Evolutionary conservation across 2,113 vertebrate species (phyloP).

Genomic region (Notarius quadriscutis): DNA sequence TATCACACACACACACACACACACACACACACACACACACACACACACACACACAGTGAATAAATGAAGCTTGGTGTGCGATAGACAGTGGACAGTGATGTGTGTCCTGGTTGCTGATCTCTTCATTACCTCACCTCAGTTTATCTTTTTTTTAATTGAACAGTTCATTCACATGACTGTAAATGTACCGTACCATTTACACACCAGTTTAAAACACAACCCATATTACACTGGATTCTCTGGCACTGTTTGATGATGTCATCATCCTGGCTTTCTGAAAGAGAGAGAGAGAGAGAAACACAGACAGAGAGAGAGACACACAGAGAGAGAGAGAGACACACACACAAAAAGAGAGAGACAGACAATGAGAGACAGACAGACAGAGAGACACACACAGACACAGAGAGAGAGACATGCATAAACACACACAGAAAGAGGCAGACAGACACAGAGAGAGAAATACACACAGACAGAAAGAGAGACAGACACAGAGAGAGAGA

Average conservation of each 20-base stretch:
- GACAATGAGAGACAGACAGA: not conserved
- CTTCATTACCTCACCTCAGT: not conserved
- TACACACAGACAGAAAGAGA: too few species aligned
- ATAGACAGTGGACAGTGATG: not conserved
- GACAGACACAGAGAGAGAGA: not conserved
- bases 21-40: not conserved
- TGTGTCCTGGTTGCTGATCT: not conserved
- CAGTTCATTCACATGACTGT: not conserved
- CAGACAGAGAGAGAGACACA: not conserved
- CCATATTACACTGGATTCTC: not conserved
- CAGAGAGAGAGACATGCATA: too few species aligned
- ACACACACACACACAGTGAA: not conserved
- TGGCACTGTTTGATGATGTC: not conserved
- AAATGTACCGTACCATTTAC: too few species aligned
- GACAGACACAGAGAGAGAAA: not conserved
- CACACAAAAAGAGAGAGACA: too few species aligned
- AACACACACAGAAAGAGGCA: not conserved
- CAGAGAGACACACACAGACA: constrained; percentile 47
- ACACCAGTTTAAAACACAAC: not conserved
- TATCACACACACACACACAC: not conserved
- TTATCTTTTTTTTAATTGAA: not conserved
- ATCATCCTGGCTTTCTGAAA: not conserved
- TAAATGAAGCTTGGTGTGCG: not conserved
- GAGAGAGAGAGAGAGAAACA: not conserved
- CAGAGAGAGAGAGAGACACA: not conserved